Percentiles rank a stretch among this genome's conserved stretches.
phyloP scores from a whole-genome alignment of 2,888 invertebrate species.

The Encarsia formosa region DNA sequence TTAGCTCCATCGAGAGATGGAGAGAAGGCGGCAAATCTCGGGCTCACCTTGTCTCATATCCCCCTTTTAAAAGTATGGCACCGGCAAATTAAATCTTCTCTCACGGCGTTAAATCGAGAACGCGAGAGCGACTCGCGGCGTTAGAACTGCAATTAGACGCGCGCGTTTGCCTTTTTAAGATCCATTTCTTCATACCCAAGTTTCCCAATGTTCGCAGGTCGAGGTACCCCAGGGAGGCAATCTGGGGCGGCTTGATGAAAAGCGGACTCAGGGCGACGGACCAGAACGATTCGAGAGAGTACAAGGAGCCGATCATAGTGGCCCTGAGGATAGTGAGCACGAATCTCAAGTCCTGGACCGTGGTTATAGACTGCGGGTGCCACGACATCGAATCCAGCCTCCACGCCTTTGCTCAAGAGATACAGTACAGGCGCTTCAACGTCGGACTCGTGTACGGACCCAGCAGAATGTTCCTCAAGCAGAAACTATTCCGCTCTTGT shows the following conservation, averaged over 20 bases:
- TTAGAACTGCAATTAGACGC: too few relatives aligned
- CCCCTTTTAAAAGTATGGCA: too few relatives aligned
- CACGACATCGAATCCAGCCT: conserved; percentile 5
- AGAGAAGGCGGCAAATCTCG: too few relatives aligned
- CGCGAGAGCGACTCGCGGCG: too few relatives aligned
- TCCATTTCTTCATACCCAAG: too few relatives aligned
- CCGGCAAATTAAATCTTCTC: too few relatives aligned
- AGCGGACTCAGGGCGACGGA: neutral
- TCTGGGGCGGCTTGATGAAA: conserved; percentile 5
- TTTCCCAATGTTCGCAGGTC: neutral
- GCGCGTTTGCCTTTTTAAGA: too few relatives aligned
- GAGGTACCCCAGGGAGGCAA: neutral
- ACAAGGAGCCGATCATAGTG: neutral
- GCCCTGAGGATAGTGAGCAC: neutral
- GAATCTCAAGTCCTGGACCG: conserved; percentile 1
- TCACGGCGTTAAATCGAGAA: too few relatives aligned
- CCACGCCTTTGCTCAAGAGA: neutral
- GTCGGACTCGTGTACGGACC: conserved; percentile 3
- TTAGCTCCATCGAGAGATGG: too few relatives aligned
- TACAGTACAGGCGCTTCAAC: neutral
- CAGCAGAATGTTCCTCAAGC: neutral
- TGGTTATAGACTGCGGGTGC: conserved; percentile 1
- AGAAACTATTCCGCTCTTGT: neutral
- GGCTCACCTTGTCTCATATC: too few relatives aligned
- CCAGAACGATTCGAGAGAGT: neutral